phyloP scores from a whole-genome alignment of 2,113 vertebrate genomes.

The Ictalurus punctatus region DNA sequence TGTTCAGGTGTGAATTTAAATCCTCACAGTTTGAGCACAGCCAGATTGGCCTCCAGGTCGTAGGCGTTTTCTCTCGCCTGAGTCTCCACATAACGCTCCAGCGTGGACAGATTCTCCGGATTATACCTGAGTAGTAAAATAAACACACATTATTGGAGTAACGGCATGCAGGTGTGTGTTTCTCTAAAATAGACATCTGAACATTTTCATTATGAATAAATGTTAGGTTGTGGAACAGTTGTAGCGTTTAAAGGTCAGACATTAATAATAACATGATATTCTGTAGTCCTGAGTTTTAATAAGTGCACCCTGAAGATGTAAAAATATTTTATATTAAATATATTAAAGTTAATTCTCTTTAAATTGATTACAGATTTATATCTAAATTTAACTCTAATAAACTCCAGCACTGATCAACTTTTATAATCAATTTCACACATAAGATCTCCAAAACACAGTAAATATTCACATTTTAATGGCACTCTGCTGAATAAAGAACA shows the following conservation, averaged over 20 bases:
- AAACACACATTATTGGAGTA: not conserved
- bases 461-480: not conserved
- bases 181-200: no score
- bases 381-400: not conserved
- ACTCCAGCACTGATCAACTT: not conserved
- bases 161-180: not conserved
- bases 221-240: not conserved
- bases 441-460: not conserved
- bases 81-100: slow-evolving; percentile 90
- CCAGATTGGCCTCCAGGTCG: slow-evolving; percentile 90
- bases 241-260: not conserved
- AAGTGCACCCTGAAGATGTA: no score
- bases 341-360: not conserved
- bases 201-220: not conserved
- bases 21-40: slow-evolving; percentile 88
- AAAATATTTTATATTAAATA: not conserved
- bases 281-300: not conserved
- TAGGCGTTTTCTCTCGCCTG: slow-evolving; percentile 89
- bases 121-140: slow-evolving; percentile 77
- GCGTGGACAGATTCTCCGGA: slow-evolving; percentile 84
- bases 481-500: not conserved
- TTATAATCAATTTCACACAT: not conserved
- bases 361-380: not conserved
- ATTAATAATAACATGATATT: not conserved
- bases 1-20: not conserved